Evolutionary conservation across 2,797 vertebrate genomes (phyloP), one percentile per base, ranked within the genome.

Genomic region (Anguilla marmorata): DNA sequence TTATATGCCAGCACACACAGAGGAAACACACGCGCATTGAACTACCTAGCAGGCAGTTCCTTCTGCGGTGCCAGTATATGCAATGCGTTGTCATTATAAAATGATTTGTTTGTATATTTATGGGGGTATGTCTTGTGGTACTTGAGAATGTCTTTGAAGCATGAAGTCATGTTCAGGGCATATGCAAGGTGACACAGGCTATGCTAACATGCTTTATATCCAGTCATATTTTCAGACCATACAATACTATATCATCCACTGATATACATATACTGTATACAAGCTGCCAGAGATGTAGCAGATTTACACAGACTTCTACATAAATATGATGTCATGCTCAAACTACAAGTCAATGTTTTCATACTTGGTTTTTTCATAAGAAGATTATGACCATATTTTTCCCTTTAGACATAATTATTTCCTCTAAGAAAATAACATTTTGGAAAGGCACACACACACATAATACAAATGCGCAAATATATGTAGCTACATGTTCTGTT

Each of bases 61-160:
- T 88, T 91, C 84, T 87, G 86, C 82, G 76, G 74, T 89, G 85
- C 79, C 74, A 87, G 88, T 89, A 89, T 83, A 87, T 86, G 88
- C 86, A 87, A 86, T 87, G 89, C 88, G 88, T 88, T 88, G 86
- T 91, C 89, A 88, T 88, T 88, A 84, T 91, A 83, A 89, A 90
- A 90, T 88, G 58, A 87, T 88, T 90, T 91, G 90, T 89, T 89
- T 87, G 86, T n/a, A 69, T 56, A 76, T 87, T 88, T 82, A 89
- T 88, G 87, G 89, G 24, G 89, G 88, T 90, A 87, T 90, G 90
- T 89, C 90, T 37, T 89, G 89, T n/a, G 60, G 89, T 90, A 87
- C 72, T 89, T 45, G 58, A 37, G 33, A 86, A 66, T 41, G 56
- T 60, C 85, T 86, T 86, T 86, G 58, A 86, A 48, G 88, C 88